Percentiles rank a stretch among this genome's conserved stretches.
Evolutionary conservation across 2,797 vertebrate genomes (phyloP).

Genomic region (Urophycis tenuis): DNA sequence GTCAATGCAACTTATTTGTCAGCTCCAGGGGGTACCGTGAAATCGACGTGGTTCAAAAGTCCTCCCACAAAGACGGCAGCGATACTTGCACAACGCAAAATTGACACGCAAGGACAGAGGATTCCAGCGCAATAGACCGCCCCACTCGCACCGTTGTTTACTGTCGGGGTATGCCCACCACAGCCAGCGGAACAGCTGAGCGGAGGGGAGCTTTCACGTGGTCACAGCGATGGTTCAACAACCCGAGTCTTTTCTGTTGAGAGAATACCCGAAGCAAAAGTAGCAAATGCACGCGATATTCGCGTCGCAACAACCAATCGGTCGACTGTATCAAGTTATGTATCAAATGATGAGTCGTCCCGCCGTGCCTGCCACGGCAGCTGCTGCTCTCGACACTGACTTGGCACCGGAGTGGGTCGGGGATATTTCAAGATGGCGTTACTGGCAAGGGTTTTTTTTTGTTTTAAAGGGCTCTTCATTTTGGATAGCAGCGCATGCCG

Average conservation of each 20-base stretch:
- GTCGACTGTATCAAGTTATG: neutral
- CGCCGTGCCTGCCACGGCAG: neutral
- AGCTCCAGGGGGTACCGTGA: neutral
- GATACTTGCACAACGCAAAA: too few species aligned
- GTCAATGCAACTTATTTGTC: neutral
- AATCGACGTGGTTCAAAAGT: neutral
- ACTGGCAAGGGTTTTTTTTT: slow-evolving; percentile 50
- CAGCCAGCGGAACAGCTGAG: too few species aligned
- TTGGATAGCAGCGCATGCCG: slow-evolving; percentile 7
- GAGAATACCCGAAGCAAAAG: neutral
- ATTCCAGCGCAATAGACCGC: too few species aligned
- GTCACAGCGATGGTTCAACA: too few species aligned
- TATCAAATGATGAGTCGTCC: slow-evolving; percentile 24
- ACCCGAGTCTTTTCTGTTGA: too few species aligned
- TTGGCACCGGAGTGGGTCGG: slow-evolving; percentile 31
- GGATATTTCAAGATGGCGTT: slow-evolving; percentile 69
- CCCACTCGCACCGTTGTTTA: too few species aligned
- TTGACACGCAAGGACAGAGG: too few species aligned
- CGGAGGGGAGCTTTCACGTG: too few species aligned
- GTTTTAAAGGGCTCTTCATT: slow-evolving; percentile 44
- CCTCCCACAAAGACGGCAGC: neutral
- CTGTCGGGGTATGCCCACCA: too few species aligned
- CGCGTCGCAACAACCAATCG: neutral
- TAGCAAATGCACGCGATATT: neutral
- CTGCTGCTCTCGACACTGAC: slow-evolving; percentile 37